Evolutionary conservation across 2,797 vertebrate species (phyloP).

Genomic region (Carduelis carduelis): DNA sequence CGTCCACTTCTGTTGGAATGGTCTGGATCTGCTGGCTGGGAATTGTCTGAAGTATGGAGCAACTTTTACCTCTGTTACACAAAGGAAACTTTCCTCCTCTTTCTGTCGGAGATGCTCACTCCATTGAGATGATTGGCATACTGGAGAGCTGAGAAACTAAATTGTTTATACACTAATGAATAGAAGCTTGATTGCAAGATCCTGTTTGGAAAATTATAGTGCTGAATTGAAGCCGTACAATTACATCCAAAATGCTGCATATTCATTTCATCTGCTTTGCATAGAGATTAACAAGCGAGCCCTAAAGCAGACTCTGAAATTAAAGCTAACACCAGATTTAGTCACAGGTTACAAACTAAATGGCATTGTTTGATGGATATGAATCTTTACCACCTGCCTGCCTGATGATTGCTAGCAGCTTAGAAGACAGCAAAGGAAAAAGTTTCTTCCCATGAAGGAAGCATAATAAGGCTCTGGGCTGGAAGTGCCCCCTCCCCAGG

Average conservation of each 20-base stretch:
- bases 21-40: neutral
- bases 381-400: conserved; percentile 81
- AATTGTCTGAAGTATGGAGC: conserved; percentile 58
- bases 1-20: fast-evolving
- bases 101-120: conserved; percentile 81
- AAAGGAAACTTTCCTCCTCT: conserved; percentile 74
- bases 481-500: neutral
- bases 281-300: conserved; percentile 92
- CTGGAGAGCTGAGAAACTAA: conserved; percentile 97
- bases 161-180: conserved; percentile 99
- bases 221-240: conserved; percentile 97
- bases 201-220: conserved; percentile 98
- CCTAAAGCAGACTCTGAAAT: conserved; percentile 79
- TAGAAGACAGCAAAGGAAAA: conserved; percentile 64
- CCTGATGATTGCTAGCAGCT: conserved; percentile 77
- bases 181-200: conserved; percentile 99
- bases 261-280: conserved; percentile 96
- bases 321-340: conserved; percentile 83
- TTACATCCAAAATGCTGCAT: conserved; percentile 99
- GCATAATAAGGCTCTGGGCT: conserved; percentile 11
- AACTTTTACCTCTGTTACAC: conserved; percentile 73
- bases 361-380: conserved; percentile 79
- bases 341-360: conserved; percentile 83
- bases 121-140: conserved; percentile 95
- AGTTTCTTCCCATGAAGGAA: conserved; percentile 58